Evolutionary conservation across 1,140 invertebrate species (phyloP), one percentile per base, ranked within the genome.

Genomic region (Phthorimaea operculella): DNA sequence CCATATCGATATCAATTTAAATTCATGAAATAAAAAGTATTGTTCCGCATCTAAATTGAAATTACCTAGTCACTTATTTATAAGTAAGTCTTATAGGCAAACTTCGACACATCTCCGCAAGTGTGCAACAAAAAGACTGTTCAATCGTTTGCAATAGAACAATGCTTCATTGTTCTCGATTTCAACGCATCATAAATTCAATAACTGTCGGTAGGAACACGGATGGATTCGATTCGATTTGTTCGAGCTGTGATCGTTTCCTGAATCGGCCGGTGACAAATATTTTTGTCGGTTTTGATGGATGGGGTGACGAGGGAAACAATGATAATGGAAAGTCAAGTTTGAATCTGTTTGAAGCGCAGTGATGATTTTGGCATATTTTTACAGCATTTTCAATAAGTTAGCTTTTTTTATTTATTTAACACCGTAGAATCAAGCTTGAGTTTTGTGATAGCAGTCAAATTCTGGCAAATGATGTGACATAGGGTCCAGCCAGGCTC

Each of bases 161-260:
- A 78, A 79, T 79, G 62, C 64, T 55, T 63, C 64, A 80, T 80
- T 80, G 77, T 80, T 80, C 75, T 76, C 54, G 54, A 53, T 66
- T 74, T 69, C 64, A 68, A 68, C 66, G 66, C 59, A 62, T 66
- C 52, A 56, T 67, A 66, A 70, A 74, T 68, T 63, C 60, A 72
- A 74, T 74, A 72, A 63, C 21, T 33, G 39, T 47, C 17, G 16
- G 21, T 28, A 33, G 11, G 14, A 33, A n/a, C 45, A 58, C 16
- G 17, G 49, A 55, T 51, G 48, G 60, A 53, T 60, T 49, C 53
- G 54, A 55, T 59, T 63, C 60, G 58, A 64, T 62, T 56, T 54
- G 54, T 59, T 66, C 21, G 2, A 2, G 6, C 21, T 28, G 2
- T 6, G 21, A 28, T 57, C 42, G 49, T 59, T 55, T 56, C 51